phyloP scores from a whole-genome alignment of 2,888 invertebrate genomes.

The Pristionchus maxplancki region DNA sequence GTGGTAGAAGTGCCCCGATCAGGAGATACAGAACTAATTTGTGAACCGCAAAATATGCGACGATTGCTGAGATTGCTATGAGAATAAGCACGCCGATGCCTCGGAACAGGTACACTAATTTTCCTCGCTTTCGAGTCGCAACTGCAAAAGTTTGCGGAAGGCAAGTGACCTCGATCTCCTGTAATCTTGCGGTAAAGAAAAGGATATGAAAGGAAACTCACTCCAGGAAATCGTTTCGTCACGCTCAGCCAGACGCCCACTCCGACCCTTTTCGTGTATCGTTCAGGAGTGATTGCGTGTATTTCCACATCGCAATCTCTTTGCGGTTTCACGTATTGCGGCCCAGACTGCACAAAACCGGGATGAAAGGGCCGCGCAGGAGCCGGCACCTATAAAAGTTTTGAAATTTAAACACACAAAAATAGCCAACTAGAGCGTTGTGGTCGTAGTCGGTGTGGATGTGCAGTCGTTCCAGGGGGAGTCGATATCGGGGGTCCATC shows the following conservation, averaged over 20 bases:
- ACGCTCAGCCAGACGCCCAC: background rate
- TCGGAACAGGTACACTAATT: background rate
- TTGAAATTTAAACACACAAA: no score
- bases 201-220: background rate
- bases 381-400: no score
- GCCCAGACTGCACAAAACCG: background rate
- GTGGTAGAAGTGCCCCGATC: background rate
- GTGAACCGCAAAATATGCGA: background rate
- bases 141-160: background rate
- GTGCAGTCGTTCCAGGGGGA: background rate
- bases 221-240: background rate
- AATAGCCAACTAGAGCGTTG: background rate
- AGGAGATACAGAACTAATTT: background rate
- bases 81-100: background rate
- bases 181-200: no score
- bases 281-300: background rate
- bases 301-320: background rate
- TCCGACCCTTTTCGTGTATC: background rate
- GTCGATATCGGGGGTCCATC: background rate
- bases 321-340: background rate
- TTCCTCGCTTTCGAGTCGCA: background rate
- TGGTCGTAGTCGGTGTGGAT: background rate
- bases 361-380: no score
- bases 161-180: background rate
- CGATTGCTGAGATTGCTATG: background rate